Conservation (phyloP, 2,113 vertebrate genomes). For the Gadus macrocephalus region DNA sequence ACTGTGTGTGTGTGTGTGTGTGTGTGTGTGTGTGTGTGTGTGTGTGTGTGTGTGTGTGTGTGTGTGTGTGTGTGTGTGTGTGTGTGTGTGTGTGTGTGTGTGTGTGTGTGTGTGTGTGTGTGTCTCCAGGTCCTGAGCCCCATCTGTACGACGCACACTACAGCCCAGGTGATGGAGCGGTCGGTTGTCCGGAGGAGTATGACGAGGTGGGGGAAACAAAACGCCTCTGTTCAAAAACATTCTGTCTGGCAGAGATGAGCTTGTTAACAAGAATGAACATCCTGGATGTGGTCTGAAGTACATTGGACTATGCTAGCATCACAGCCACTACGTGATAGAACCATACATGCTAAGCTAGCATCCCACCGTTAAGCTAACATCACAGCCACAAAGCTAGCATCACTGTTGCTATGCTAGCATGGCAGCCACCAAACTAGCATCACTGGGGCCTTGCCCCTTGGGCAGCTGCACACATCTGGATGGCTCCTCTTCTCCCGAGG, state of each 20-base stretch:
- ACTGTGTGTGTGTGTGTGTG: constrained; percentile 18
- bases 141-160: constrained; percentile 77
- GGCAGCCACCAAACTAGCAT: no score
- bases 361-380: no score
- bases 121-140: constrained; percentile 77
- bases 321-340: no score
- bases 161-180: constrained; percentile 76
- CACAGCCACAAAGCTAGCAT: no score
- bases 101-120: constrained; percentile 34
- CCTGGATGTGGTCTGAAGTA: no score
- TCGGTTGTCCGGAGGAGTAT: constrained; percentile 83
- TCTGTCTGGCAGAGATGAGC: no score
- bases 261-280: no score
- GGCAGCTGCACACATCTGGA: constrained; percentile 41
- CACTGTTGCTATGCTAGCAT: no score
- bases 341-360: no score
- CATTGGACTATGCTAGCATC: no score
- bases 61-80: constrained; percentile 30
- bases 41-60: constrained; percentile 17
- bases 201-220: constrained; percentile 81
- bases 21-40: constrained; percentile 28
- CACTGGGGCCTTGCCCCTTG: constrained; percentile 45
- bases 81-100: constrained; percentile 21
- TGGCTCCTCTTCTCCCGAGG: constrained; percentile 2
- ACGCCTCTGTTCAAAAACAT: neutral